phyloP scores from a whole-genome alignment of 2,113 vertebrate genomes.

The Ptilorrhoa leucosticta region DNA sequence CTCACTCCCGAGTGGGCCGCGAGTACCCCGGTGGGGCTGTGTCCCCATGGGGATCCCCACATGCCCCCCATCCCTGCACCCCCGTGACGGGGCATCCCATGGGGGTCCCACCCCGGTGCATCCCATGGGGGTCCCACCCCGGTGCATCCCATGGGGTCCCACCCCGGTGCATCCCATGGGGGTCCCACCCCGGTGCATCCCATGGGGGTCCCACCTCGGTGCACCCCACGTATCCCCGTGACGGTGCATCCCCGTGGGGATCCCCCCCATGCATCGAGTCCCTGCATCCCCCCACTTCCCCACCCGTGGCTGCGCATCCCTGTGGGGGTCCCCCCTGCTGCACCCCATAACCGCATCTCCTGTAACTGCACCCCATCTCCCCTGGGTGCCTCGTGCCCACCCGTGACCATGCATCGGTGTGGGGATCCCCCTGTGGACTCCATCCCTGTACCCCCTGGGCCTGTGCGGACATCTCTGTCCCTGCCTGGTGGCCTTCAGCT shows the following conservation, averaged over 20 bases:
- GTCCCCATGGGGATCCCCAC: not conserved
- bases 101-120: too few species aligned
- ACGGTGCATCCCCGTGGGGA: rapidly evolving
- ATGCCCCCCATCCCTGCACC: too few species aligned
- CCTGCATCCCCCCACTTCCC: not conserved
- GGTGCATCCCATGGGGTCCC: too few species aligned
- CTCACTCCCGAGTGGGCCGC: rapidly evolving
- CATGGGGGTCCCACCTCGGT: too few species aligned
- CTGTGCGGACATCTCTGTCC: not conserved
- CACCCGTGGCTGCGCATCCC: not conserved
- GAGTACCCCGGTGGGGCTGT: not conserved
- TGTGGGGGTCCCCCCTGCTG: not conserved
- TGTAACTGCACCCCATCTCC: not conserved
- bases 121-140: too few species aligned
- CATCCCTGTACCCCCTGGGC: not conserved
- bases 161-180: too few species aligned
- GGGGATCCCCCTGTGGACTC: not conserved
- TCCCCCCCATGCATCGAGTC: not conserved
- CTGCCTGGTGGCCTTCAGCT: not conserved
- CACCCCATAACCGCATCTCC: not conserved
- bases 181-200: too few species aligned
- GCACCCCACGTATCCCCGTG: too few species aligned
- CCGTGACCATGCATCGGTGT: rapidly evolving
- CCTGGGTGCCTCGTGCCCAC: not conserved
- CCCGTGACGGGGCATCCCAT: too few species aligned